A percentile compares a stretch with the other conserved stretches of the same genome.
phyloP scores from a whole-genome alignment of 2,888 invertebrate species.

The Amphipyra tragopoginis region DNA sequence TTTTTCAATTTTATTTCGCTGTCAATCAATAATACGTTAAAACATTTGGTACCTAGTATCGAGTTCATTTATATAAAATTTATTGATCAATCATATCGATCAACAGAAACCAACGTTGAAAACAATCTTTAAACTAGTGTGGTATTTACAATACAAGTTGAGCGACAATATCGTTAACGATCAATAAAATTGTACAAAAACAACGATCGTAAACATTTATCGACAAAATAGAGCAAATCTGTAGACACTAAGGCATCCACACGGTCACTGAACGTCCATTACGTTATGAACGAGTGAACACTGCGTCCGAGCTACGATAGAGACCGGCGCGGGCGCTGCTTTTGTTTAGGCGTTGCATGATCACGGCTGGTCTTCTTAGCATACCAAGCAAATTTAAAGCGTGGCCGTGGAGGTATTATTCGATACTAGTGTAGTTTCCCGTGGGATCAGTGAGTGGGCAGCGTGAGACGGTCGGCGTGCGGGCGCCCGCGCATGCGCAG shows the following conservation, averaged over 20 bases:
- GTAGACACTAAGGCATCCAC: constrained; percentile 4
- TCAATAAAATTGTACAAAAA: constrained; percentile 1
- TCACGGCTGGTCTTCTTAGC: constrained; percentile 15
- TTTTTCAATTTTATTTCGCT: no score
- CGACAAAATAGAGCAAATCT: constrained; percentile 6
- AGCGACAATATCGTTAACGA: no score
- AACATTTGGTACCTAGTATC: no score
- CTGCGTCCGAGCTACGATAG: constrained; percentile 11
- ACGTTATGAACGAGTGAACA: constrained; percentile 10
- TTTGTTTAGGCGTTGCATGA: constrained; percentile 5
- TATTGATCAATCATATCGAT: neutral
- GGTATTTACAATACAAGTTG: neutral
- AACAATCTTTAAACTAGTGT: neutral
- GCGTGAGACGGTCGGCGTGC: constrained; percentile 70
- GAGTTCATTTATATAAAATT: no score
- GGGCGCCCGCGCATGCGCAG: constrained; percentile 64
- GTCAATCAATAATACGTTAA: neutral
- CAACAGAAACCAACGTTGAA: neutral
- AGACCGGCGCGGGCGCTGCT: constrained; percentile 13
- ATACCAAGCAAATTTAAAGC: constrained; percentile 3
- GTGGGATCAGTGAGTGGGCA: constrained; percentile 78
- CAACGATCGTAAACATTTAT: neutral
- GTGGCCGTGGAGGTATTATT: constrained; percentile 2
- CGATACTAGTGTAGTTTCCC: constrained; percentile 41
- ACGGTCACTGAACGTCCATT: constrained; percentile 19